A percentile compares a stretch with the other conserved stretches of the same genome.
Conservation (phyloP, 23 tunicate genomes). For the Trididemnum miniatum region DNA sequence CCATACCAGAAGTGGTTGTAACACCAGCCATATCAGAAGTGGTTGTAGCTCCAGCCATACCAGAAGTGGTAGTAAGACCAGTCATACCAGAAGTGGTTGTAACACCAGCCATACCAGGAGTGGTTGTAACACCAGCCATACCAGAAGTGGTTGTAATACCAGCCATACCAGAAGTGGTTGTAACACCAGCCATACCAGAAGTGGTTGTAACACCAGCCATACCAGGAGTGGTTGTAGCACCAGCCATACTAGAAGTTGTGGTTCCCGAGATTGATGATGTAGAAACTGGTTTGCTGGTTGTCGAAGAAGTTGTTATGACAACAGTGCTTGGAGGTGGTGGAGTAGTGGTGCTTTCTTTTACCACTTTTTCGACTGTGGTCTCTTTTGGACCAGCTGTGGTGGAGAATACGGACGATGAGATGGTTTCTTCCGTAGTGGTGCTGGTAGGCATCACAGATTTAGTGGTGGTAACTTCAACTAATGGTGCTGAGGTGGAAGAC, state of each 20-base stretch:
- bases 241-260: constrained; percentile 28
- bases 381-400: background rate
- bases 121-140: background rate
- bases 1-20: constrained; percentile 3
- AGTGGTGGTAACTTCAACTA: constrained; percentile 53
- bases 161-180: constrained; percentile 42
- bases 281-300: background rate
- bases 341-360: constrained; percentile 41
- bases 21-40: background rate
- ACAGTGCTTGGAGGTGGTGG: constrained; percentile 22
- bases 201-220: constrained; percentile 35
- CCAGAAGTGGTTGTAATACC: constrained; percentile 11
- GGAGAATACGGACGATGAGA: background rate
- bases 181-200: background rate
- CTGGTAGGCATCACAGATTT: constrained; percentile 40
- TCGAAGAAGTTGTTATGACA: background rate
- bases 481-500: constrained; percentile 7
- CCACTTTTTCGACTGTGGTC: constrained; percentile 42
- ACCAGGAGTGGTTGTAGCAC: constrained; percentile 26
- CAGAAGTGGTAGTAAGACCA: background rate
- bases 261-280: background rate
- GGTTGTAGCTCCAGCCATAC: background rate
- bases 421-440: constrained; percentile 55
- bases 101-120: background rate
- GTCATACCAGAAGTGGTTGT: background rate